phyloP scores from a whole-genome alignment of 2,797 vertebrate genomes.

The Poeciliopsis gracilis region DNA sequence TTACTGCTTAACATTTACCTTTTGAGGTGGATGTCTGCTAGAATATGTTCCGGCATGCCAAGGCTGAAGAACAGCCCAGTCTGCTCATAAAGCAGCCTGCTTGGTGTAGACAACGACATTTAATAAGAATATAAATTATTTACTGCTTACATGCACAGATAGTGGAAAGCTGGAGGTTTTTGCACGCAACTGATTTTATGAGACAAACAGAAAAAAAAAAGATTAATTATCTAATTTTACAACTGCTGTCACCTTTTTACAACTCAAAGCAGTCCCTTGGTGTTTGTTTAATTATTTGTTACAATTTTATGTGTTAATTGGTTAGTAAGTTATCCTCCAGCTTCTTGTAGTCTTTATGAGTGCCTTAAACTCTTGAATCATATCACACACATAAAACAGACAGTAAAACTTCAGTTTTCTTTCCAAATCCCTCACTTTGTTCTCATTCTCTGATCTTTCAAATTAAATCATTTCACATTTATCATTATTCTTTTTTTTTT shows the following conservation, averaged over 20 bases:
- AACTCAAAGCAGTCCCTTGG: not conserved
- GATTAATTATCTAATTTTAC: not conserved
- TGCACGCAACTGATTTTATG: not conserved
- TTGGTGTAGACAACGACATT: too few relatives aligned
- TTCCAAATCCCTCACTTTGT: not conserved
- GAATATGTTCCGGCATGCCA: not conserved
- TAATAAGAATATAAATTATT: not conserved
- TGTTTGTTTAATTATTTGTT: not conserved
- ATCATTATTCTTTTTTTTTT: not conserved
- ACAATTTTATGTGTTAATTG: not conserved
- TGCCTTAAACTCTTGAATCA: constrained; percentile 3
- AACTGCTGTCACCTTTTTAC: not conserved
- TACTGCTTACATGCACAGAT: not conserved
- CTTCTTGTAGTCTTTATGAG: constrained; percentile 12
- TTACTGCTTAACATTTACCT: not conserved
- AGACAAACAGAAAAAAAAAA: not conserved
- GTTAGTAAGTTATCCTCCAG: not conserved
- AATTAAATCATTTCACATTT: constrained; percentile 14
- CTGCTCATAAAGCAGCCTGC: not conserved
- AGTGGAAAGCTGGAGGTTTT: not conserved
- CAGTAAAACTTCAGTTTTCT: not conserved
- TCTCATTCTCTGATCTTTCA: constrained; percentile 1
- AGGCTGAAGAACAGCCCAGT: not conserved
- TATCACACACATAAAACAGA: constrained; percentile 15
- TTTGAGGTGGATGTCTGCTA: not conserved